Evolutionary conservation across 1,140 invertebrate genomes (phyloP), one percentile per base, ranked within the genome.

Genomic region (Himalopsyche phryganea): DNA sequence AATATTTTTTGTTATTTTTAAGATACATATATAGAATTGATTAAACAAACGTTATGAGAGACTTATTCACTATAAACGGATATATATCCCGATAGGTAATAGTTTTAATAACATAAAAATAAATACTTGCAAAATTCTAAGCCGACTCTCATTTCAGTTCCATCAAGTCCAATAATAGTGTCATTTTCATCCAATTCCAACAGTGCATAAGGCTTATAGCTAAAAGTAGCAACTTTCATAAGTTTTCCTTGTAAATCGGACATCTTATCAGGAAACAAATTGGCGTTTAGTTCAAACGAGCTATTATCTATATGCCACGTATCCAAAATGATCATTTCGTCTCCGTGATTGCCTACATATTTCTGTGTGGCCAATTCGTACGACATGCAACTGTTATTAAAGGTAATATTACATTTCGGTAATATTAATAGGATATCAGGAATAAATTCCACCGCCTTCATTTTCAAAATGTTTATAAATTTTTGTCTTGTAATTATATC

Each of bases 141-240:
- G 4, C 65, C 67, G 6, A 71, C 50, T 53, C 65, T 64, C 57
- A 71, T 68, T 66, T 79, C 76, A 6, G 76, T 76, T 2, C 77
- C 77, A 57, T 74, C 69, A n/a, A 66, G 17, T 20, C 38, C 54
- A 14, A 61, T 49, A 4, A 65, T 35, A 6, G 40, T 35, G 45
- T 50, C 23, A 47, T 59, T 60, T 58, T 57, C 49, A 38, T 58
- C 55, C 10, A 59, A 19, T 53, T 66, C 49, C 32, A 66, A 51
- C 28, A 68, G 57, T 0, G 66, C 49, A 64, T 68, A 68, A 10
- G 67, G 66, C 38, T 63, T 64, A 49, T 68, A 68, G 42, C 47
- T 64, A 38, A 68, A 68, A 7, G 65, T 63, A 7, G 66, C 67
- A 17, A 64, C 42, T 33, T 47, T 63, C 0, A 68, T 15, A 17